Evolutionary conservation across 2,113 vertebrate genomes (phyloP).

Genomic region (Otocyon megalotis): DNA sequence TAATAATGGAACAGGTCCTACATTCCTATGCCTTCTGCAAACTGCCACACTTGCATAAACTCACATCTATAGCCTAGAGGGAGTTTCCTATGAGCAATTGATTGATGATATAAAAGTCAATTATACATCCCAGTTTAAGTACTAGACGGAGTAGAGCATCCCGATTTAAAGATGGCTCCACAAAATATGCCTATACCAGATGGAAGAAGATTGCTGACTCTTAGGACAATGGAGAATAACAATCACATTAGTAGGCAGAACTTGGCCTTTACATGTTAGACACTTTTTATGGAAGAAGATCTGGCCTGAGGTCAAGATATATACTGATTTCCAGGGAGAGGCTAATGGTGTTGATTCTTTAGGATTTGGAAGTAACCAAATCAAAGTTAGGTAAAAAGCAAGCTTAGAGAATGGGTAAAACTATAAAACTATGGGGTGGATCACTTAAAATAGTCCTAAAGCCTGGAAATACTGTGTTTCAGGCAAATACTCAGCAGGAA

Average conservation of each 20-base stretch:
- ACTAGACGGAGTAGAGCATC: background rate
- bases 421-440: background rate
- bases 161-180: background rate
- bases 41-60: background rate
- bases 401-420: background rate
- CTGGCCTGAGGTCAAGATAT: background rate
- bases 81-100: background rate
- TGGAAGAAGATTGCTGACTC: background rate
- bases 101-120: background rate
- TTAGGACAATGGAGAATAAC: background rate
- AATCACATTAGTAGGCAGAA: background rate
- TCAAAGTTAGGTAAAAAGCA: background rate
- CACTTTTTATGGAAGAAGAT: background rate
- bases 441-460: slow-evolving; percentile 1
- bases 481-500: background rate
- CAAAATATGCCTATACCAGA: background rate
- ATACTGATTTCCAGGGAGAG: background rate
- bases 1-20: background rate
- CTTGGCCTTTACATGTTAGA: background rate
- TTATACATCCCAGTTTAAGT: background rate
- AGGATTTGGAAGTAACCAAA: background rate
- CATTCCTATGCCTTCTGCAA: background rate
- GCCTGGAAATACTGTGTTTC: background rate
- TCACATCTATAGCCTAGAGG: background rate
- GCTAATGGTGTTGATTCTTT: background rate